These are phyloP conservation scores for Drosophila nigricruria DNA, from an alignment of 2,888 invertebrate species.

Conservation along the genomic window DNA sequence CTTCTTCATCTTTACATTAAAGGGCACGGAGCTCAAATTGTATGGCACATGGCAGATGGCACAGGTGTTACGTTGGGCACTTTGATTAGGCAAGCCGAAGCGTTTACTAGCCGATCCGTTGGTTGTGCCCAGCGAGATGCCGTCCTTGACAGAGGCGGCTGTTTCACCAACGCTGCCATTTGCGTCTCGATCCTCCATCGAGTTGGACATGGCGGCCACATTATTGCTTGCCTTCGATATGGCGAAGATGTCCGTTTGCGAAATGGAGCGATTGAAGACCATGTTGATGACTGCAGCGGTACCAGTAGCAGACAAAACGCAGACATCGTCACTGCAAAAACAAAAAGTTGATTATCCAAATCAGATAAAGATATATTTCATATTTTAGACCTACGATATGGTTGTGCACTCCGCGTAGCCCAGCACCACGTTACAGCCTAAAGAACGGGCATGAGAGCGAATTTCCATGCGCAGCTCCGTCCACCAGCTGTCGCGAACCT, in stretches of 20 bases:
- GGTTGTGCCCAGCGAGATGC: constrained; percentile 64
- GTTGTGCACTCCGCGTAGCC: constrained; percentile 97
- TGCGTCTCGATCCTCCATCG: constrained; percentile 86
- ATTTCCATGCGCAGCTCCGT: constrained; percentile 97
- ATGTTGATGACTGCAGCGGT: constrained; percentile 94
- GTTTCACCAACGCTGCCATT: constrained; percentile 62
- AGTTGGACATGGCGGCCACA: constrained; percentile 85
- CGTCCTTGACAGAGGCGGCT: constrained; percentile 65
- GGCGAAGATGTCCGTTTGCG: constrained; percentile 81
- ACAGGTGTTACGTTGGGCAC: constrained; percentile 73
- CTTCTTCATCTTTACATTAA: constrained; percentile 90
- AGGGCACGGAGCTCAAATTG: constrained; percentile 89
- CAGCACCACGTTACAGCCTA: constrained; percentile 97
- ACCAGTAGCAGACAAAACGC: constrained; percentile 96
- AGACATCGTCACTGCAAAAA: constrained; percentile 94
- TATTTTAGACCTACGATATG: constrained; percentile 90
- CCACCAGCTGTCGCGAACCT: constrained; percentile 98
- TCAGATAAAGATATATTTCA: not conserved
- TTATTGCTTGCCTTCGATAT: constrained; percentile 63
- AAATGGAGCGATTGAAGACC: constrained; percentile 85
- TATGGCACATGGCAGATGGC: constrained; percentile 93
- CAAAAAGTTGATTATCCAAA: too few relatives aligned
- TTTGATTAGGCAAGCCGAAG: constrained; percentile 58
- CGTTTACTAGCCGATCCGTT: constrained; percentile 59
- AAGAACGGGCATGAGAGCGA: constrained; percentile 95